Conservation (phyloP, 1,140 invertebrate genomes). For the Stegodyphus dumicola region DNA sequence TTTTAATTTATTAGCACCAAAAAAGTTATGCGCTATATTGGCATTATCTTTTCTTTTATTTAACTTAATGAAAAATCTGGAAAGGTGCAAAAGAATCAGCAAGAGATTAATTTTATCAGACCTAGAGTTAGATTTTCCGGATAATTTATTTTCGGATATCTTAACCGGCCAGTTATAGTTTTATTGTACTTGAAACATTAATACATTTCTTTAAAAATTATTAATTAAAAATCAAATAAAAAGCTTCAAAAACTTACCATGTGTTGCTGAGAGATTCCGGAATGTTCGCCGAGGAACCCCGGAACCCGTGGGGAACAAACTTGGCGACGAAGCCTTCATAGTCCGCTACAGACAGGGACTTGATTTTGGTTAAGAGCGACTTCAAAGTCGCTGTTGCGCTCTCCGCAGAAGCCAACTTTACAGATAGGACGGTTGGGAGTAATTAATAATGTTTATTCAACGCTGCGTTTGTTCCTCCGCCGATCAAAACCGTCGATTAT, state of each 20-base stretch:
- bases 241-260: conserved; percentile 38
- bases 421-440: background rate
- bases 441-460: background rate
- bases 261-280: conserved; percentile 30
- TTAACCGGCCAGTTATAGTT: too few species aligned
- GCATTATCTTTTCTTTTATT: too few species aligned
- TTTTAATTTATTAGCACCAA: too few species aligned
- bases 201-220: too few species aligned
- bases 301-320: conserved; percentile 40
- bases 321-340: conserved; percentile 46
- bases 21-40: too few species aligned
- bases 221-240: background rate
- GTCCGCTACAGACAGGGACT: conserved; percentile 36
- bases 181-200: too few species aligned
- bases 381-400: conserved; percentile 43
- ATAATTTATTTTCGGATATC: too few species aligned
- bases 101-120: too few species aligned
- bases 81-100: too few species aligned
- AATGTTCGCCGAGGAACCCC: conserved; percentile 9
- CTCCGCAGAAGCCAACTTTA: conserved; percentile 50
- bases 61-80: too few species aligned
- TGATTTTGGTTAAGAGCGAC: conserved; percentile 43
- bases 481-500: too few species aligned
- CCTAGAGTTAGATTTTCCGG: too few species aligned
- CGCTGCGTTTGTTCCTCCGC: background rate